Percentiles rank a stretch among this genome's conserved stretches.
phyloP scores from a whole-genome alignment of 1,140 invertebrate species.

The Drosophila ironensis region DNA sequence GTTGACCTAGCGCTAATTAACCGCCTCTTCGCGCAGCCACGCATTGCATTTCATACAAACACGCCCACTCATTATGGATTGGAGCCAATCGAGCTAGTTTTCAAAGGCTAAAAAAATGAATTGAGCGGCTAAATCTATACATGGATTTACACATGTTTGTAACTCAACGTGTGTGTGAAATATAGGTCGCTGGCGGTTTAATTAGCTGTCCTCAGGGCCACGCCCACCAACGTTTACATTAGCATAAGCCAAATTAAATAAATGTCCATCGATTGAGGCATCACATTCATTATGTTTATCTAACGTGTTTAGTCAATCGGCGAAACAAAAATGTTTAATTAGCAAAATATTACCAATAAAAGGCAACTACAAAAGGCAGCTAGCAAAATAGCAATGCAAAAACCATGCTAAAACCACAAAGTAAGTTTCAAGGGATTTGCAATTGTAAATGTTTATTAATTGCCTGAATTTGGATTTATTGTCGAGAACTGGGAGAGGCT shows the following conservation, averaged over 20 bases:
- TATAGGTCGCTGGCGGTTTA: constrained; percentile 40
- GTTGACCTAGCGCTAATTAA: constrained; percentile 56
- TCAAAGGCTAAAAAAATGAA: not conserved
- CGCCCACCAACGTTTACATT: constrained; percentile 15
- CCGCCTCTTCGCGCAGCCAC: constrained; percentile 38
- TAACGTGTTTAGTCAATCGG: constrained; percentile 35
- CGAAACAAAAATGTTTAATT: constrained; percentile 57
- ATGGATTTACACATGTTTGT: constrained; percentile 7
- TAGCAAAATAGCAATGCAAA: too few relatives aligned
- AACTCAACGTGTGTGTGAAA: too few relatives aligned
- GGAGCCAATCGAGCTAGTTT: constrained; percentile 7
- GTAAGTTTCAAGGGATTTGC: constrained; percentile 51
- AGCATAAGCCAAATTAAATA: constrained; percentile 44
- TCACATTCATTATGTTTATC: constrained; percentile 36
- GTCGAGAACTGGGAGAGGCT: too few relatives aligned
- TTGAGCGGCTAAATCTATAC: not conserved
- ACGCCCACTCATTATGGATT: constrained; percentile 47
- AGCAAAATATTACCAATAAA: constrained; percentile 23
- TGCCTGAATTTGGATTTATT: constrained; percentile 26
- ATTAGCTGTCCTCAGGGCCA: constrained; percentile 34
- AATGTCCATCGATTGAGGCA: not conserved
- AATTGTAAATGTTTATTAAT: constrained; percentile 59
- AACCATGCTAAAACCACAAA: constrained; percentile 48
- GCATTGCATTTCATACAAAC: constrained; percentile 13
- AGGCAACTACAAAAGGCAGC: not conserved